phyloP scores from a whole-genome alignment of 2,888 invertebrate species.

The Dynastes hyllus region DNA sequence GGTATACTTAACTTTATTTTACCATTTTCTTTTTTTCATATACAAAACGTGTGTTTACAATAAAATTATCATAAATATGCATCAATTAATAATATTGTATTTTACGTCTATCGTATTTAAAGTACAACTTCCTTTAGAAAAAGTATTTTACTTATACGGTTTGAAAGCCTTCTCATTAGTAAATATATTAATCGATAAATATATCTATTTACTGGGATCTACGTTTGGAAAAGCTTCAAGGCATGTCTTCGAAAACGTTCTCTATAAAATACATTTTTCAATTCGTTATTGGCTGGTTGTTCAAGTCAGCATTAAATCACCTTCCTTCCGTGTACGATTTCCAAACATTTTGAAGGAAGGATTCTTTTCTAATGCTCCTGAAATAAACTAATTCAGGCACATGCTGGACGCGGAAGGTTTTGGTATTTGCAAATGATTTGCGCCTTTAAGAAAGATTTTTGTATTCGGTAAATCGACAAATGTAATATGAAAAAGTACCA shows the following conservation, averaged over 20 bases:
- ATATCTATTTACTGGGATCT: background rate
- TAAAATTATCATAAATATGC: constrained; percentile 5
- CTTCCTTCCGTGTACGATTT: too few relatives aligned
- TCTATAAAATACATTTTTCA: background rate
- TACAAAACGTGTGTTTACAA: constrained; percentile 8
- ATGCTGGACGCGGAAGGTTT: too few relatives aligned
- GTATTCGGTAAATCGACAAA: too few relatives aligned
- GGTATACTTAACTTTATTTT: background rate
- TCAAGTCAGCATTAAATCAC: too few relatives aligned
- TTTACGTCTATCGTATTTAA: background rate
- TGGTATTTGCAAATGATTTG: too few relatives aligned
- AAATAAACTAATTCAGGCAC: too few relatives aligned
- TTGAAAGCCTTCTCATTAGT: background rate
- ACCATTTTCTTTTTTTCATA: background rate
- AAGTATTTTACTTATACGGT: background rate
- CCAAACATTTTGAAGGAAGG: too few relatives aligned
- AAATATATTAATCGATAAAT: constrained; percentile 6
- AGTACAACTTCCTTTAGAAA: background rate
- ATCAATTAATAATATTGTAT: background rate
- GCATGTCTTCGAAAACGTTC: background rate
- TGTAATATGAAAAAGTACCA: too few relatives aligned
- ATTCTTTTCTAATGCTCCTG: too few relatives aligned
- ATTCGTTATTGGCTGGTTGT: too few relatives aligned
- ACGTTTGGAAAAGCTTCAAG: background rate
- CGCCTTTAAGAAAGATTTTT: too few relatives aligned